Evolutionary conservation across 2,888 invertebrate genomes (phyloP).

Genomic region (Andrena camellia): DNA sequence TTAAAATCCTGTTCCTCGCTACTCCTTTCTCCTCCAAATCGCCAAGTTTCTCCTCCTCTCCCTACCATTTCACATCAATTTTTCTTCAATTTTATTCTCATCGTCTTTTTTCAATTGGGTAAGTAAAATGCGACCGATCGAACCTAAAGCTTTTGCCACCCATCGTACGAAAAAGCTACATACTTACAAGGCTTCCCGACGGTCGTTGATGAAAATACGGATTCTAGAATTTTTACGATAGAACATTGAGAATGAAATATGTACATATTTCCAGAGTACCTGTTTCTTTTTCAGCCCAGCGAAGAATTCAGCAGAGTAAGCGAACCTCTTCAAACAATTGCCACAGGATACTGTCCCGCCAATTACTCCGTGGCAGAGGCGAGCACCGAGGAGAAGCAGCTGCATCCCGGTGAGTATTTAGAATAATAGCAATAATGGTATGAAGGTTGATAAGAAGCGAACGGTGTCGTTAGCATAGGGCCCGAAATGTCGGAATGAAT

Average conservation of each 20-base stretch:
- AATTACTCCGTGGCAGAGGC: constrained; percentile 69
- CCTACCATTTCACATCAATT: constrained; percentile 37
- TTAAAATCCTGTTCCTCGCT: constrained; percentile 34
- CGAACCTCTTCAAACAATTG: constrained; percentile 73
- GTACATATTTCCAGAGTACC: not conserved
- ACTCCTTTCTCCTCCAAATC: constrained; percentile 41
- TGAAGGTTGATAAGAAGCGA: not conserved
- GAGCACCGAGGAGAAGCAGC: constrained; percentile 54
- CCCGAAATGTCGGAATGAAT: too few relatives aligned
- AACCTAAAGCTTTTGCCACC: not conserved
- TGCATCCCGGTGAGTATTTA: constrained; percentile 62
- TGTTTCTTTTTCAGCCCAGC: constrained; percentile 71
- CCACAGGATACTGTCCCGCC: constrained; percentile 71
- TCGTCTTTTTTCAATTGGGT: not conserved
- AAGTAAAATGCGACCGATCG: not conserved
- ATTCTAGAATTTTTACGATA: not conserved
- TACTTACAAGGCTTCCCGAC: constrained; percentile 1
- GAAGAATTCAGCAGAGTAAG: constrained; percentile 75
- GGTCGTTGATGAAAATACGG: not conserved
- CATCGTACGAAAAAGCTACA: not conserved
- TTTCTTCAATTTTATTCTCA: constrained; percentile 32
- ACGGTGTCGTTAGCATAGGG: too few relatives aligned
- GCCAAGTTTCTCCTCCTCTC: constrained; percentile 31
- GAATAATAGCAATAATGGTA: not conserved
- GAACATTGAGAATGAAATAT: constrained; percentile 10